Evolutionary conservation across 2,797 vertebrate species (phyloP).

Genomic region (Parauchenoglanis punctatus): DNA sequence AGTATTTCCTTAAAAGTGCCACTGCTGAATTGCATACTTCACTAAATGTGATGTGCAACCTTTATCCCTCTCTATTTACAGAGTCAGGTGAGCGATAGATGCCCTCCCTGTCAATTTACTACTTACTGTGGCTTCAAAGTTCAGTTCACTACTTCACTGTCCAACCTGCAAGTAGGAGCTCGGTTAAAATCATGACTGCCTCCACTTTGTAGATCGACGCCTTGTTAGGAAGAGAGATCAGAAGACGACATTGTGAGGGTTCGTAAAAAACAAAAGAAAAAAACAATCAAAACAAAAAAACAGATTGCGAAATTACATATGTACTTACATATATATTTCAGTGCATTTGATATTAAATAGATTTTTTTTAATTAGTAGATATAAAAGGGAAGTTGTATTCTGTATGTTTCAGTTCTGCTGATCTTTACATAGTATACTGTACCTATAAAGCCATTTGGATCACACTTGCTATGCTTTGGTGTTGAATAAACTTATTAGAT

Average conservation of each 20-base stretch:
- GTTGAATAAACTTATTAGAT: neutral
- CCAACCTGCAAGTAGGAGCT: conserved; percentile 21
- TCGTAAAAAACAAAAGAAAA: neutral
- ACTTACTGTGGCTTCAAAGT: conserved; percentile 65
- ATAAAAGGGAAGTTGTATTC: neutral
- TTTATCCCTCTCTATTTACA: conserved; percentile 50
- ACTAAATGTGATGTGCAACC: conserved; percentile 49
- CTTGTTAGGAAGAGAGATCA: neutral
- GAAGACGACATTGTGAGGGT: conserved; percentile 38
- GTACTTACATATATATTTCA: neutral
- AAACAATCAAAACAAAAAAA: neutral
- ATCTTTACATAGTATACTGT: too few species aligned
- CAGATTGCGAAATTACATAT: too few species aligned
- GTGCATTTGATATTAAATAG: neutral
- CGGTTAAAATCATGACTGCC: conserved; percentile 15
- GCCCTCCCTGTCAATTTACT: conserved; percentile 61
- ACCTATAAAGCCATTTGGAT: neutral
- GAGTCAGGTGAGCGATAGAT: conserved; percentile 65
- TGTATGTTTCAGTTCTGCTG: neutral
- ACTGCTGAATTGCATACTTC: conserved; percentile 22
- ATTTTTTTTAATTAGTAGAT: too few species aligned
- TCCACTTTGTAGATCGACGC: neutral
- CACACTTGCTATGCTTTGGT: neutral
- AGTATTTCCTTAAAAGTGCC: conserved; percentile 24
- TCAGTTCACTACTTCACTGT: conserved; percentile 53